Base-by-base conservation (phyloP, 2,797 vertebrate species). In the Choloepus didactylus region DNA sequence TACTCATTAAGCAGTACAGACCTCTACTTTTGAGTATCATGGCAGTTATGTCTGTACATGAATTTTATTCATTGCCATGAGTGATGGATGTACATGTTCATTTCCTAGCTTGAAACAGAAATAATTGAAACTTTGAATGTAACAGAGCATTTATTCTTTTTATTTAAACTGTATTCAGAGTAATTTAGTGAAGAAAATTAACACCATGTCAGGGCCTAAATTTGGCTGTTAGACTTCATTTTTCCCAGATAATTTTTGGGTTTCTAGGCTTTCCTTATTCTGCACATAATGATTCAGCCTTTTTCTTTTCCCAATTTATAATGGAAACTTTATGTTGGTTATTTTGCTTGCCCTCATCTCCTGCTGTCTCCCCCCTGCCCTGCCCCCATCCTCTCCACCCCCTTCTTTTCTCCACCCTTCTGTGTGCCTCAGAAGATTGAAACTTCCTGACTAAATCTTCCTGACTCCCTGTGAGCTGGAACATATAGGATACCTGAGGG, bases 31-130 rank as follows among this genome's bases (percentile, higher is more conserved):
- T 51, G 31, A 54, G 9, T 87, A 9, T 73, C 70, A 77, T 56
- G 27, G 87, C n/a, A 91, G 72, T 51, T 80, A 90, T 51, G 51
- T 49, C 54, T 51, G 67, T 87, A 70, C 93, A 76, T 87, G 35
- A 92, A 81, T 77, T 77, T 93, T 95, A 87, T 94, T 93, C 80
- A 76, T 80, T 94, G 83, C 64, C 35, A 25, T 60, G 18, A 77
- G 27, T 94, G 72, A 87, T 77, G 62, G 31, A 70, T 72, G 83
- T 84, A 29, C 15, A 73, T 84, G 60, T 72, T 91, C 15, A 84
- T 80, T 91, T 87, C 31, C 54, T 94, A 72, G 44, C n/a, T 77
- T 84, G 19, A 77, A 23, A 66, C 12, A 29, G 9, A 15, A 70
- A 56, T 72, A 79, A 51, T 14, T 54, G 56, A 67, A 89, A 62